A percentile compares a stretch with the other conserved stretches of the same genome.
phyloP scores from a whole-genome alignment of 1,140 invertebrate genomes.

The Monomorium pharaonis region DNA sequence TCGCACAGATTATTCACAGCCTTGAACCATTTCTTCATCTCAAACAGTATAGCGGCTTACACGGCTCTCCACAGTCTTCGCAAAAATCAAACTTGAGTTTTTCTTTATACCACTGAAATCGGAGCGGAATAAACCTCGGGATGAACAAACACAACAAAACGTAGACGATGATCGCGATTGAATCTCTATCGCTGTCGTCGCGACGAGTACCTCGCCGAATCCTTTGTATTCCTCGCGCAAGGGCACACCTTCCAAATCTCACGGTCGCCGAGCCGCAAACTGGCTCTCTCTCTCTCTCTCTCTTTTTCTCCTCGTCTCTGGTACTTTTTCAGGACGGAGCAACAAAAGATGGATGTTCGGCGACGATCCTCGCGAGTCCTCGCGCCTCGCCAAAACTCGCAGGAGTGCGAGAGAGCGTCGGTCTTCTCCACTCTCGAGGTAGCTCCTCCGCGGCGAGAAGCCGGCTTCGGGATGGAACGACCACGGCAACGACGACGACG shows the following conservation, averaged over 20 bases:
- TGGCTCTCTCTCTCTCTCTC: neutral
- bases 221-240: slow-evolving; percentile 16
- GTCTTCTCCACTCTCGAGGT: slow-evolving; percentile 48
- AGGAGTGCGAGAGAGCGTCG: slow-evolving; percentile 18
- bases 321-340: slow-evolving; percentile 1
- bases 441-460: slow-evolving; percentile 58
- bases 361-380: slow-evolving; percentile 10
- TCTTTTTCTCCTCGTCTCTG: neutral
- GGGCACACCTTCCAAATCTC: slow-evolving; percentile 13
- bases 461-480: slow-evolving; percentile 69
- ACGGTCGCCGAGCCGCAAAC: neutral
- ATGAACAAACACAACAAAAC: neutral
- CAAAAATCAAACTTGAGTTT: neutral
- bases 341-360: neutral
- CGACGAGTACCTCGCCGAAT: neutral
- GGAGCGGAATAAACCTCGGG: neutral
- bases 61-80: neutral
- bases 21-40: neutral
- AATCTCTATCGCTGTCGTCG: neutral
- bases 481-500: slow-evolving; percentile 18
- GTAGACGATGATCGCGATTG: neutral
- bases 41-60: neutral
- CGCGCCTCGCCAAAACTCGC: slow-evolving; percentile 19
- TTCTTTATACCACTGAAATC: neutral
- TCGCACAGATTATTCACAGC: neutral